A percentile compares a stretch with the other conserved stretches of the same genome.
Conservation (phyloP, 2,797 vertebrate genomes). For the Chrysocyon brachyurus region DNA sequence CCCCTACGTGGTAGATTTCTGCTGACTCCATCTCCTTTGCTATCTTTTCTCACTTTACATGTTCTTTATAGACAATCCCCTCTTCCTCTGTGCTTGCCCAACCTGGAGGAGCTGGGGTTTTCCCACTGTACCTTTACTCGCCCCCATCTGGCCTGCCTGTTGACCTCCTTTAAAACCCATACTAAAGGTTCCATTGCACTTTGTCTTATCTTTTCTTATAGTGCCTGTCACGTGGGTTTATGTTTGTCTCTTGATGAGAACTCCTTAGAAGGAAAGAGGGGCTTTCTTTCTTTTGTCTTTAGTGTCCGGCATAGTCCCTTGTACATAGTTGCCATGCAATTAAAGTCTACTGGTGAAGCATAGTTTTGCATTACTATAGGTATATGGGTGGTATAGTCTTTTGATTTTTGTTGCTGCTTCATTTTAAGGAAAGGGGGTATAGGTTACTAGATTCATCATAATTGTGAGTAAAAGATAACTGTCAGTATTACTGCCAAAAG, state of each 20-base stretch:
- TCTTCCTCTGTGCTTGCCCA: neutral
- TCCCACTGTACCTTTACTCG: neutral
- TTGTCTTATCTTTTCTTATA: neutral
- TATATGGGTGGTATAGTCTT: neutral
- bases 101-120: neutral
- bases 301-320: neutral
- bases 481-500: neutral
- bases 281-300: neutral
- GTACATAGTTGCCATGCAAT: neutral
- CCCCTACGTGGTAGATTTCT: neutral
- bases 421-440: neutral
- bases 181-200: neutral
- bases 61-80: neutral
- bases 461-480: neutral
- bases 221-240: neutral
- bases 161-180: neutral
- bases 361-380: neutral
- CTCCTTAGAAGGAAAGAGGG: neutral
- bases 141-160: too few relatives aligned
- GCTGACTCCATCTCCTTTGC: neutral
- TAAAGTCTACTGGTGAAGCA: neutral
- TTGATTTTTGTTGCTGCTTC: conserved; percentile 6
- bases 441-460: neutral
- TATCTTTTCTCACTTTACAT: neutral
- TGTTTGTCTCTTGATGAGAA: neutral